Conservation (phyloP, 2,888 invertebrate genomes). For the Dysmachus trigonus region DNA sequence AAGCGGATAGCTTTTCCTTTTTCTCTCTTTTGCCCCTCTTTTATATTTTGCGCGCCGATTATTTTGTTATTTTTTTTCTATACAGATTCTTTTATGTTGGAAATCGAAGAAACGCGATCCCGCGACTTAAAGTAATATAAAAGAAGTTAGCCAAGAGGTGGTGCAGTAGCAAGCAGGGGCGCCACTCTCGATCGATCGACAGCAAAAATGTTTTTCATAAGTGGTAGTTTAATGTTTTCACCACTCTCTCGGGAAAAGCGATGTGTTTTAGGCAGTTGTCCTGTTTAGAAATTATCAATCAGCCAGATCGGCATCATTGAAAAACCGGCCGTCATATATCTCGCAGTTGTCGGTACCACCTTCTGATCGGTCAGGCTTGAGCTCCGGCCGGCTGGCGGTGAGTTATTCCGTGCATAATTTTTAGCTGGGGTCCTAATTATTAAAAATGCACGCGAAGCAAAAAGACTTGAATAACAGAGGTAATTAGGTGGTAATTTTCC, state of each 20-base stretch:
- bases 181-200: not conserved
- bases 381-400: not conserved
- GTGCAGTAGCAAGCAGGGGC: not conserved
- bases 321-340: conserved; percentile 4
- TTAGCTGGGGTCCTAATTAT: conserved; percentile 11
- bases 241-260: not conserved
- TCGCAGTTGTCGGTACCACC: not conserved
- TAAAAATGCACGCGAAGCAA: not conserved
- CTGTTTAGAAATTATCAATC: conserved; percentile 34
- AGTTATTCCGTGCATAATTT: conserved; percentile 19
- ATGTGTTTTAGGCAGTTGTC: conserved; percentile 13
- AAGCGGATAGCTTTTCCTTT: not conserved
- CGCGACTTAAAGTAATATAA: not conserved
- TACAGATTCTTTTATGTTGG: not conserved
- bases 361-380: not conserved
- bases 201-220: not conserved
- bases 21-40: not conserved
- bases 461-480: not conserved
- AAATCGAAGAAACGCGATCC: not conserved
- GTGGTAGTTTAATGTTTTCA: conserved; percentile 8
- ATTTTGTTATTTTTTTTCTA: not conserved
- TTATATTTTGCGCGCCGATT: not conserved
- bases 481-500: conserved; percentile 35
- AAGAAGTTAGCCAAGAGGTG: not conserved
- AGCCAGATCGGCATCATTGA: not conserved